These are phyloP conservation scores for Bhutanitis thaidina DNA, from an alignment of 2,888 invertebrate genomes.

Conservation along the genomic window DNA sequence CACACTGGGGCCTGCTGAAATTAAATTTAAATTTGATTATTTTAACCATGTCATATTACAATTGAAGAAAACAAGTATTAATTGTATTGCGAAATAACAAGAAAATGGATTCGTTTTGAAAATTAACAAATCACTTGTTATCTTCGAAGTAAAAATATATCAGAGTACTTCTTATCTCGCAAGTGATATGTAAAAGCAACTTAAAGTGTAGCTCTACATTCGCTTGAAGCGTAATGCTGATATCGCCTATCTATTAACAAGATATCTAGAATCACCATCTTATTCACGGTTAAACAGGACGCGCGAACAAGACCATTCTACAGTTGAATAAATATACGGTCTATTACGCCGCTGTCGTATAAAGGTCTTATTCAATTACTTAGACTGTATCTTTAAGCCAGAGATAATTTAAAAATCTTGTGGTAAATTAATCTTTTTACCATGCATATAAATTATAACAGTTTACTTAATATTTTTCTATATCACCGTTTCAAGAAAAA, in stretches of 20 bases:
- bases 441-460: too few species aligned
- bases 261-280: constrained; percentile 19
- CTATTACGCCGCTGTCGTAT: background rate
- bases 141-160: constrained; percentile 10
- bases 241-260: constrained; percentile 20
- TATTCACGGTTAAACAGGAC: constrained; percentile 12
- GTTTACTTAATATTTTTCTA: too few species aligned
- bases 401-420: background rate
- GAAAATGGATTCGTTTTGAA: too few species aligned
- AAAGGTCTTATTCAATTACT: constrained; percentile 13
- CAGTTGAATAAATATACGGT: constrained; percentile 7
- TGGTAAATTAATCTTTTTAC: too few species aligned
- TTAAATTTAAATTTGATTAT: too few species aligned
- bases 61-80: too few species aligned
- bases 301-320: constrained; percentile 11
- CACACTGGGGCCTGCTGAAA: too few species aligned
- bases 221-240: constrained; percentile 17
- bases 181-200: constrained; percentile 9
- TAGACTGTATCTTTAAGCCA: background rate
- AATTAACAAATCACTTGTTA: constrained; percentile 15
- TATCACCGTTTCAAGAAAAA: too few species aligned
- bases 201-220: constrained; percentile 14
- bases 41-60: too few species aligned
- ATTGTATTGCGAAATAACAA: too few species aligned
- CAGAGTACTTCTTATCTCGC: background rate